These are phyloP conservation scores for Sycophaga agraensis DNA, from an alignment of 1,140 invertebrate species.

Conservation along the genomic window DNA sequence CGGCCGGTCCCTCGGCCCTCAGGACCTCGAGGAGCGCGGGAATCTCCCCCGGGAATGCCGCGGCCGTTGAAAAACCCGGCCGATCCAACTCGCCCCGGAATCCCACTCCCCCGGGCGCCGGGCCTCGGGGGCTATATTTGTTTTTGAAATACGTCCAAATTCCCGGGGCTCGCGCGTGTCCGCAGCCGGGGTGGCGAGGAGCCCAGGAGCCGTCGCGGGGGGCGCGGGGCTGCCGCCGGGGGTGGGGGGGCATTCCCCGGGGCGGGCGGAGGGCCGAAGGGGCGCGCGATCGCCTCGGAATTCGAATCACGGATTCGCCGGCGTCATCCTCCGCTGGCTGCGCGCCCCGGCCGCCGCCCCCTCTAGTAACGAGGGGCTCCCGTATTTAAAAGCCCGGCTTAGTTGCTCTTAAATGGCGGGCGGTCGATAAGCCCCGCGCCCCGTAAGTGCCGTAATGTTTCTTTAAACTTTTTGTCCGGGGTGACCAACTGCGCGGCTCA, in stretches of 20 bases:
- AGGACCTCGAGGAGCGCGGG: too few species aligned
- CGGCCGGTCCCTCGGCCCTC: too few species aligned
- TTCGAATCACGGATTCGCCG: slow-evolving; percentile 18
- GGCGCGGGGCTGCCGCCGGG: too few species aligned
- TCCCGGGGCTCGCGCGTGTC: not conserved
- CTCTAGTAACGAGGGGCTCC: not conserved
- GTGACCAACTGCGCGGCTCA: too few species aligned
- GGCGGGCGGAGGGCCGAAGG: not conserved
- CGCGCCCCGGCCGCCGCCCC: not conserved
- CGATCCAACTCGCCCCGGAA: not conserved
- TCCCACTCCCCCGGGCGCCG: not conserved
- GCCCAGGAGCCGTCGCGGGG: too few species aligned
- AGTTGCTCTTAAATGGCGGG: too few species aligned
- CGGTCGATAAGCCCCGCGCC: too few species aligned
- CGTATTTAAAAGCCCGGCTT: too few species aligned
- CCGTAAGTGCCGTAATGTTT: too few species aligned
- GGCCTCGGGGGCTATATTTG: slow-evolving; percentile 3
- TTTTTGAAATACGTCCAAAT: slow-evolving; percentile 25
- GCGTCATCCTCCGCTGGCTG: not conserved
- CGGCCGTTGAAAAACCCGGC: not conserved
- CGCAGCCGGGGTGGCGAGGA: too few species aligned
- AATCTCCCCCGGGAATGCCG: not conserved
- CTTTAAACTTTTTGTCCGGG: too few species aligned
- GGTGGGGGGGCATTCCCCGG: slow-evolving; percentile 14
- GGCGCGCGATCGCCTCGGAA: slow-evolving; percentile 12